phyloP scores from a whole-genome alignment of 2,888 invertebrate species.

The Parascotia fuliginaria region DNA sequence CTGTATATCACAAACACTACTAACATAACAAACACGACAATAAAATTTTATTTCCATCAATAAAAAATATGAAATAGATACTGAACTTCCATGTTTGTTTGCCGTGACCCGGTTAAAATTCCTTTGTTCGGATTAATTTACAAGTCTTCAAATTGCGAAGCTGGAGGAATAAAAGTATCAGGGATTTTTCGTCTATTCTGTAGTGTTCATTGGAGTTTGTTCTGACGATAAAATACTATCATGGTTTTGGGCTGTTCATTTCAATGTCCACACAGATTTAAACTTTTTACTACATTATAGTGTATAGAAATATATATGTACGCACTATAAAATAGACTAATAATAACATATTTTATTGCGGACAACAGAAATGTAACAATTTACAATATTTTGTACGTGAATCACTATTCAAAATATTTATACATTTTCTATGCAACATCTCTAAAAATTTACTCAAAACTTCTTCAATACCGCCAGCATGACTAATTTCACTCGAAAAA shows the following conservation, averaged over 20 bases:
- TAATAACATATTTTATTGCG: neutral
- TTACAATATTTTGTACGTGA: neutral
- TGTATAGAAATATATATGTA: too few species aligned
- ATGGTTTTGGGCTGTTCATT: too few species aligned
- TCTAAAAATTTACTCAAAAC: slow-evolving; percentile 5
- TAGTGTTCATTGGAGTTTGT: neutral
- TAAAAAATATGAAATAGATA: slow-evolving; percentile 55
- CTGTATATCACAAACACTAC: slow-evolving; percentile 31
- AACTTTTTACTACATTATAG: too few species aligned
- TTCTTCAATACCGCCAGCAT: slow-evolving; percentile 22
- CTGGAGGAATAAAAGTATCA: neutral
- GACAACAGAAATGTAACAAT: neutral
- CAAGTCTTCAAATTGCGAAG: slow-evolving; percentile 8
- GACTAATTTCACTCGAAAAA: slow-evolving; percentile 33
- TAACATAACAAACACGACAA: slow-evolving; percentile 56
- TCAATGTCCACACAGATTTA: too few species aligned
- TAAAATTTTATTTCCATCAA: slow-evolving; percentile 63
- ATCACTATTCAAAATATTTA: slow-evolving; percentile 6
- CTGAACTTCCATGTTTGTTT: slow-evolving; percentile 29
- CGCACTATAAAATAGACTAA: neutral
- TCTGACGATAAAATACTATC: too few species aligned
- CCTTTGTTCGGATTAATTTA: neutral
- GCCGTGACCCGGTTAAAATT: slow-evolving; percentile 19
- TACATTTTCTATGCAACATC: slow-evolving; percentile 6
- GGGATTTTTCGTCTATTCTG: neutral